Evolutionary conservation across 2,113 vertebrate genomes (phyloP).

Genomic region (Microtus pennsylvanicus): DNA sequence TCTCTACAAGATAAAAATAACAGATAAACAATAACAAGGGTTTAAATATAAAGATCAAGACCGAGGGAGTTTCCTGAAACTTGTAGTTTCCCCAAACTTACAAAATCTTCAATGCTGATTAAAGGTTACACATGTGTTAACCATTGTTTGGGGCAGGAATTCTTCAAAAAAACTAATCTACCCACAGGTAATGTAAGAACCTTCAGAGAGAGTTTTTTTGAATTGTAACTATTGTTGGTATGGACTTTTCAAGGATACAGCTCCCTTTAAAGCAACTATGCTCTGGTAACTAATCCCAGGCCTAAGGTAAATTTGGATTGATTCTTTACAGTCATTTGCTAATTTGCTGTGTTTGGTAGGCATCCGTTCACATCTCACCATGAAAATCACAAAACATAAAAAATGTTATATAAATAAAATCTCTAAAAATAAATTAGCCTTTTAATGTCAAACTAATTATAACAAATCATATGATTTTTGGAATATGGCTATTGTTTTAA

Average conservation of each 20-base stretch:
- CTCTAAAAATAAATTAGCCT: not conserved
- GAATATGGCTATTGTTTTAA: not conserved
- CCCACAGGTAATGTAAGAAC: not conserved
- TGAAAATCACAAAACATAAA: not conserved
- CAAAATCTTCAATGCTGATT: not conserved
- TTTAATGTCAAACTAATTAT: not conserved
- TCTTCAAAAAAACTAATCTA: not conserved
- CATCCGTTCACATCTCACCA: not conserved
- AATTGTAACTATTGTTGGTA: not conserved
- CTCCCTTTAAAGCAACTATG: not conserved
- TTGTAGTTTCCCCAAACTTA: not conserved
- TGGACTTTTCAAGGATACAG: not conserved
- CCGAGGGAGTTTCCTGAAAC: not conserved
- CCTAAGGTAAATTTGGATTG: not conserved
- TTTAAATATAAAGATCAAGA: not conserved
- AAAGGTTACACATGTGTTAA: not conserved
- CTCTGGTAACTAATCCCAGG: not conserved
- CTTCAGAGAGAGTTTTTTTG: not conserved
- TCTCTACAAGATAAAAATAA: not conserved
- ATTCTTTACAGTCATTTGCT: not conserved
- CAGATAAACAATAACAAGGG: not conserved
- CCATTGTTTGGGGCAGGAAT: too few species aligned
- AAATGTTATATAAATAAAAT: not conserved
- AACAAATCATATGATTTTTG: not conserved
- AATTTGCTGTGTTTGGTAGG: fast-evolving